These are phyloP conservation scores for Cathartes aura DNA, from an alignment of 2,113 vertebrate genomes.

Conservation along the genomic window DNA sequence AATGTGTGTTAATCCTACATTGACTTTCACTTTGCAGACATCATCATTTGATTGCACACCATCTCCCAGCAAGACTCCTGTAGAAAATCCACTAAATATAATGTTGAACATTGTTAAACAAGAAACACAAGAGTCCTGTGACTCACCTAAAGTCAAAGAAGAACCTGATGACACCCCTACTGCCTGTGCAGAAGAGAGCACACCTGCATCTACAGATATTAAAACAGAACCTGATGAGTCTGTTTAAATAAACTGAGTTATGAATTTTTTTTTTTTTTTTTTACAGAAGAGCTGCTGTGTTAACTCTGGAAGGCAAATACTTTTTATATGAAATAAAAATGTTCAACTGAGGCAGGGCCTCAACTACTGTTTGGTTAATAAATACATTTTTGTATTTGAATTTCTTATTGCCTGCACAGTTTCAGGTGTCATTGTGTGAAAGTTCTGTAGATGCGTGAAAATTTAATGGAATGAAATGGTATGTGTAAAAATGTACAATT, in stretches of 20 bases:
- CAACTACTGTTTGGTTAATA: constrained; percentile 85
- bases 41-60: constrained; percentile 93
- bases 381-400: constrained; percentile 99
- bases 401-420: constrained; percentile 87
- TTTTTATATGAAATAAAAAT: constrained; percentile 86
- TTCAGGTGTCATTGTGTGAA: constrained; percentile 90
- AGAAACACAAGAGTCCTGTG: constrained; percentile 79
- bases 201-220: constrained; percentile 75
- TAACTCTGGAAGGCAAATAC: constrained; percentile 74
- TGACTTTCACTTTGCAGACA: constrained; percentile 77
- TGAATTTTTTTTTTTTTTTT: constrained; percentile 51
- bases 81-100: constrained; percentile 90
- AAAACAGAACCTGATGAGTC: constrained; percentile 80
- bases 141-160: constrained; percentile 83
- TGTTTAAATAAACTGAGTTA: constrained; percentile 74
- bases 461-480: constrained; percentile 81
- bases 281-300: constrained; percentile 77
- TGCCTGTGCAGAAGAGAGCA: constrained; percentile 77
- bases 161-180: constrained; percentile 77
- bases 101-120: constrained; percentile 88
- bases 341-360: constrained; percentile 83
- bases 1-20: background rate
- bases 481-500: constrained; percentile 85
- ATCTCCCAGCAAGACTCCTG: constrained; percentile 90
- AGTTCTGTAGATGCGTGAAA: constrained; percentile 84